Evolutionary conservation across 2,888 invertebrate species (phyloP), one percentile per base, ranked within the genome.

Genomic region (Tiphia femorata): DNA sequence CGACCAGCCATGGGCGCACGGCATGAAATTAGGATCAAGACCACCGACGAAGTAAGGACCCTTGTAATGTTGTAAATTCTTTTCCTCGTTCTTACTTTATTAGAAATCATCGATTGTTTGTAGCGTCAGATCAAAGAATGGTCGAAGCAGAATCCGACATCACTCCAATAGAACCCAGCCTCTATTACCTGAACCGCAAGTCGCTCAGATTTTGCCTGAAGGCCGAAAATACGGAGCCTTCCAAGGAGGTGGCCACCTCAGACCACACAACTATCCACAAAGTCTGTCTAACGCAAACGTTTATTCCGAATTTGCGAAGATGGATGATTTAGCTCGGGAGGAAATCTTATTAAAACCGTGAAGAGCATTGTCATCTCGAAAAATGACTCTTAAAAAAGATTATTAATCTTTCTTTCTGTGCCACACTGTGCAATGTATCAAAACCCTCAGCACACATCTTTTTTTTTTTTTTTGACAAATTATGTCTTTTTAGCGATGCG

Each of bases 11-110:
- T 82, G 82, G 81, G 69, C 59, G 7, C 75, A 82, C 35, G 82
- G 82, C n/a, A 72, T 81, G 33, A 79, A 78, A 54, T 49, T 67
- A 21, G 82, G 81, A 42, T 79, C 79, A 19, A 72, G 80, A 46
- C 79, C 79, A 44, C 78, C 77, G 10, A 35, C 60, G 23, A 70
- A 63, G 80, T 80, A 68, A 76, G 72, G 48, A 33, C 14, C 8
- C n/a, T n/a, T n/a, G n/a, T n/a, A n/a, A n/a, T n/a, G n/a, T n/a
- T n/a, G n/a, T n/a, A n/a, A n/a, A n/a, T n/a, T n/a, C n/a, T n/a
- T n/a, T n/a, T n/a, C n/a, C n/a, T n/a, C n/a, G n/a, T n/a, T n/a
- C n/a, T n/a, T n/a, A n/a, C n/a, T n/a, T n/a, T n/a, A n/a, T n/a
- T n/a, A n/a, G n/a, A n/a, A n/a, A n/a, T n/a, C n/a, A n/a, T n/a